Conservation (phyloP, 2,888 invertebrate species). For the Drosophila eohydei region DNA sequence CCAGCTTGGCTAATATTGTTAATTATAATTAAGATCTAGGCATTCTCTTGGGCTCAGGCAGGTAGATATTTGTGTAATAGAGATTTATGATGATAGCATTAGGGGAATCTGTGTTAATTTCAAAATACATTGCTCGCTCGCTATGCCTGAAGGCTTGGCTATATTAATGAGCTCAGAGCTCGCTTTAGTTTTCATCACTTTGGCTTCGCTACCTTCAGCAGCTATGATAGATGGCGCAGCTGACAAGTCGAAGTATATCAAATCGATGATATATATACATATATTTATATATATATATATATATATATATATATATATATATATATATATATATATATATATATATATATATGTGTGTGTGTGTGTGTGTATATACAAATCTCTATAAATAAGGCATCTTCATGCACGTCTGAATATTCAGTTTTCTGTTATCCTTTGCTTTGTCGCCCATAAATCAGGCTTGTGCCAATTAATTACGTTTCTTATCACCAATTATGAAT, state of each 20-base stretch:
- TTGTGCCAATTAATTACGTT: slow-evolving; percentile 64
- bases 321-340: not conserved
- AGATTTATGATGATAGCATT: not conserved
- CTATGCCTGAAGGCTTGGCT: not conserved
- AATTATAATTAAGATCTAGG: slow-evolving; percentile 23
- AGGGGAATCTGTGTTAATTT: not conserved
- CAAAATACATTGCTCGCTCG: not conserved
- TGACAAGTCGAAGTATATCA: not conserved
- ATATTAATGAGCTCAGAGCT: not conserved
- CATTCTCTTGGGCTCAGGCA: not conserved
- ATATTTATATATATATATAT: not conserved
- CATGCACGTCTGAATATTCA: slow-evolving; percentile 2
- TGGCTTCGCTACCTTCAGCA: no score
- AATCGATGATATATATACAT: not conserved
- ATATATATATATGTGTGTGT: not conserved
- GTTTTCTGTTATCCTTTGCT: slow-evolving; percentile 7
- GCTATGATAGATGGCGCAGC: not conserved
- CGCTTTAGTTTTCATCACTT: not conserved
- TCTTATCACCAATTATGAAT: slow-evolving; percentile 63
- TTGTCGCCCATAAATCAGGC: slow-evolving; percentile 35
- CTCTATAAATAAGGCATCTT: slow-evolving; percentile 1
- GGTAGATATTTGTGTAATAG: not conserved
- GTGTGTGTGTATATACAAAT: not conserved
- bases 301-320: not conserved
- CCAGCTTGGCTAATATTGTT: slow-evolving; percentile 15